Evolutionary conservation across 1,140 invertebrate genomes (phyloP).

Genomic region (Macrosteles quadrilineatus): DNA sequence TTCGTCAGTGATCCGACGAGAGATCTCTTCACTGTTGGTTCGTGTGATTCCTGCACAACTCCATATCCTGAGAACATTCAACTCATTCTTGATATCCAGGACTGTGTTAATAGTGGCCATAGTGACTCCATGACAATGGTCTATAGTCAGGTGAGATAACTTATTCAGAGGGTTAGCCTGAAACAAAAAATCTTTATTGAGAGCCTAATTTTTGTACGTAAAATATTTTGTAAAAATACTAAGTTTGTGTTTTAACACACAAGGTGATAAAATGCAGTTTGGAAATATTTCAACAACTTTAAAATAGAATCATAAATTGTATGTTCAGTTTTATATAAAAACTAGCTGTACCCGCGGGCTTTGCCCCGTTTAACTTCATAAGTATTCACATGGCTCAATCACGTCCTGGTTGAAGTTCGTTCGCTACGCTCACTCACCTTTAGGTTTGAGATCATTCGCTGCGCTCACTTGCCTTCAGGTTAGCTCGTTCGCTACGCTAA

Average conservation of each 20-base stretch:
- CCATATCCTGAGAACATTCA: slow-evolving; percentile 45
- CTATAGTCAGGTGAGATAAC: slow-evolving; percentile 44
- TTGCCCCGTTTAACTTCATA: too few species aligned
- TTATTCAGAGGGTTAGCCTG: slow-evolving; percentile 46
- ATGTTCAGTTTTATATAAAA: too few species aligned
- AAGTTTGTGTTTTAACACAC: background rate
- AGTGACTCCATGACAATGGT: slow-evolving; percentile 44
- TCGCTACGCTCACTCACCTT: too few species aligned
- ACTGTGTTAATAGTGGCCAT: slow-evolving; percentile 38
- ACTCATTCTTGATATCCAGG: slow-evolving; percentile 43
- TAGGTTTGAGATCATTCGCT: too few species aligned
- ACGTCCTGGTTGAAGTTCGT: too few species aligned
- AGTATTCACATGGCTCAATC: too few species aligned
- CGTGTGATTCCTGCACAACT: slow-evolving; percentile 44
- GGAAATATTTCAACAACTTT: background rate
- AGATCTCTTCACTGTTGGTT: slow-evolving; percentile 30
- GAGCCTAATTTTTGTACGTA: background rate
- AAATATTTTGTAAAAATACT: background rate
- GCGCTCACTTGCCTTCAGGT: too few species aligned
- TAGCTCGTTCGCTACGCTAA: too few species aligned
- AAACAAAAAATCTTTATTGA: slow-evolving; percentile 32
- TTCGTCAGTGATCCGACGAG: slow-evolving; percentile 38
- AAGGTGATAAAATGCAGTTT: background rate
- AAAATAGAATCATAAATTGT: background rate
- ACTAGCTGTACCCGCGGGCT: too few species aligned